Conservation (phyloP, 2,888 invertebrate species). For the Cartodere bifasciata region DNA sequence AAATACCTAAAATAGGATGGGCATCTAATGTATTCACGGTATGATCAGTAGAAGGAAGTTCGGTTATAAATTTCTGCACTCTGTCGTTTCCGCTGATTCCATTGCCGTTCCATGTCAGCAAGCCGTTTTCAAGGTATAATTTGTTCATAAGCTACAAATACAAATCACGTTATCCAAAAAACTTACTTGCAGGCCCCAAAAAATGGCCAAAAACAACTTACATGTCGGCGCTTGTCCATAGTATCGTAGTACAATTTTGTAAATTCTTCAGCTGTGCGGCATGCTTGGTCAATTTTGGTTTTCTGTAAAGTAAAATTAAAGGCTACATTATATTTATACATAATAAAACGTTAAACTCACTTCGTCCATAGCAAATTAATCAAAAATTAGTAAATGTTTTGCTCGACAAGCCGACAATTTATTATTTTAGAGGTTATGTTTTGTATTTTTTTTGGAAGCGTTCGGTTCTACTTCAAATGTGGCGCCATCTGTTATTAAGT, state of each 20-base stretch:
- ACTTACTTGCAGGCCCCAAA: neutral
- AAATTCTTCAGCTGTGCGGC: slow-evolving; percentile 78
- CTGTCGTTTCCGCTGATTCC: slow-evolving; percentile 65
- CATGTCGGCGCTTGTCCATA: slow-evolving; percentile 77
- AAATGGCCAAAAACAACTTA: no score
- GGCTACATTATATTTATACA: no score
- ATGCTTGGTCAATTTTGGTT: slow-evolving; percentile 72
- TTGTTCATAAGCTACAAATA: slow-evolving; percentile 54
- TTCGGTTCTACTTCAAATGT: no score
- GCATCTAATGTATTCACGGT: slow-evolving; percentile 68
- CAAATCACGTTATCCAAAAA: slow-evolving; percentile 7
- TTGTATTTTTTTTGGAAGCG: no score
- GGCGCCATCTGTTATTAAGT: no score
- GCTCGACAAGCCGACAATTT: no score
- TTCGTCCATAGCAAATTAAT: no score
- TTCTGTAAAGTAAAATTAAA: no score
- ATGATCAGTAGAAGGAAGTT: slow-evolving; percentile 72
- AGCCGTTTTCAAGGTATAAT: slow-evolving; percentile 70
- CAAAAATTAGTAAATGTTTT: no score
- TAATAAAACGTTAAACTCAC: no score
- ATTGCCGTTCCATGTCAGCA: slow-evolving; percentile 91
- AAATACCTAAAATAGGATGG: slow-evolving; percentile 60
- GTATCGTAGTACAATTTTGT: slow-evolving; percentile 81
- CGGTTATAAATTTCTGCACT: slow-evolving; percentile 76
- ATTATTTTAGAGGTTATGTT: no score